Base-by-base conservation (phyloP, 2,113 vertebrate species). In the Phalacrocorax pelagicus region DNA sequence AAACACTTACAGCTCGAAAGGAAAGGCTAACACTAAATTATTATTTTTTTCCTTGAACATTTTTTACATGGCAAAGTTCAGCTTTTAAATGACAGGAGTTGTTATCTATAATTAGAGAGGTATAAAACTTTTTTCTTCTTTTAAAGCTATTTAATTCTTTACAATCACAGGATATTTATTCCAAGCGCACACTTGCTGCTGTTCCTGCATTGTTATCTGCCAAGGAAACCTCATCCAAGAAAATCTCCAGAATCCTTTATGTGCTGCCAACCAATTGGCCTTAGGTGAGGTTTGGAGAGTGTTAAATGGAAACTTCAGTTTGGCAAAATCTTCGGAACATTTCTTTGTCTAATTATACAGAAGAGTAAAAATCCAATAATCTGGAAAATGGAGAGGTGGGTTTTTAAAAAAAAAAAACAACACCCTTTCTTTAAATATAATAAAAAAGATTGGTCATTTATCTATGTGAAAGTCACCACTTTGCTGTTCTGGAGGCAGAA, bases 171-270 rank as follows among this genome's bases (percentile, higher is more conserved):
- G 65, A 29, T 71, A 77, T 81, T 85, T 89, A 61, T 83, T 91
- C 71, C 51, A 73, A 92, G 30, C 20, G 86, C 54, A 74, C 34
- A 12, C 40, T 94, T 40, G 34, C 3, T 73, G 34, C 70, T 87
- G 54, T 24, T 73, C 51, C 81, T 72, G 38, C 44, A 44, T 21
- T 84, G 34, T 57, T 62, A 92, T 42, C 79, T 83, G 92, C 89
- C 91, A 95, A 90, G 71, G 80, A 92, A 92, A 81, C 10, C 52
- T 61, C 73, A 90, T 67, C 79, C 88, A 93, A 94, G 73, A 55
- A 91, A 85, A 91, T 5, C 75, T 90, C 34, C 52, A 69, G 59
- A 84, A 83, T 29, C 40, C 42, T 91, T 86, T 19, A 67, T 73
- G 29, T 57, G 42, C 52, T 92, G 78, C 92, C 95, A 97, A 75